Evolutionary conservation across 2,113 vertebrate species (phyloP).

Genomic region (Megaceryle torquata): DNA sequence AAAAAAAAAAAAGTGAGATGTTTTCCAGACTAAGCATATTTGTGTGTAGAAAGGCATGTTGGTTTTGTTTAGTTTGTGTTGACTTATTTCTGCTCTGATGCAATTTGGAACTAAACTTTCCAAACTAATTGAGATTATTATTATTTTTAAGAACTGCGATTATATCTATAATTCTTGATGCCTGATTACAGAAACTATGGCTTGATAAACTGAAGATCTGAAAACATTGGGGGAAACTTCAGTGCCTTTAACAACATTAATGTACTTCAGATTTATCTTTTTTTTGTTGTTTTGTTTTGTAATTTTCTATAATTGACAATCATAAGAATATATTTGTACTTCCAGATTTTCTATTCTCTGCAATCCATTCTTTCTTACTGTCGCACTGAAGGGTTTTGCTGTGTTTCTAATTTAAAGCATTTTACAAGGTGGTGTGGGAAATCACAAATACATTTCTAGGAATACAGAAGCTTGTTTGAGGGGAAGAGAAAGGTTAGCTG

Average conservation of each 20-base stretch:
- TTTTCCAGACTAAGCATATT: slow-evolving; percentile 59
- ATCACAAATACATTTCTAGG: slow-evolving; percentile 26
- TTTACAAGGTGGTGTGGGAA: slow-evolving; percentile 10
- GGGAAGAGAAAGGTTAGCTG: slow-evolving; percentile 6
- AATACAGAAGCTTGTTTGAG: neutral
- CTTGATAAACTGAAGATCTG: slow-evolving; percentile 37
- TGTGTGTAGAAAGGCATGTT: slow-evolving; percentile 43
- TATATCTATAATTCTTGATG: slow-evolving; percentile 56
- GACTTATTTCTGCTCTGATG: slow-evolving; percentile 63
- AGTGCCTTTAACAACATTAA: slow-evolving; percentile 16
- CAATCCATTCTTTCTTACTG: slow-evolving; percentile 27
- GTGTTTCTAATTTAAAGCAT: slow-evolving; percentile 27
- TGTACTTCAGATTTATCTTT: slow-evolving; percentile 19
- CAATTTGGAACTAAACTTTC: slow-evolving; percentile 62
- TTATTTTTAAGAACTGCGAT: slow-evolving; percentile 27
- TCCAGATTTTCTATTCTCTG: slow-evolving; percentile 32
- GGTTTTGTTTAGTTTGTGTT: slow-evolving; percentile 46
- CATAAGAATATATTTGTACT: slow-evolving; percentile 31
- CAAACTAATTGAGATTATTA: slow-evolving; percentile 38
- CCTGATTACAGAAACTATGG: slow-evolving; percentile 74
- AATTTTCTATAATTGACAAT: slow-evolving; percentile 46
- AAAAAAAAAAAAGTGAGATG: neutral
- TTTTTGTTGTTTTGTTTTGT: slow-evolving; percentile 42
- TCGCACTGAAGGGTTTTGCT: slow-evolving; percentile 35
- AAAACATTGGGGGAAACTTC: slow-evolving; percentile 36